Conservation (phyloP, 1,140 invertebrate genomes). For the Conus ventricosus region DNA sequence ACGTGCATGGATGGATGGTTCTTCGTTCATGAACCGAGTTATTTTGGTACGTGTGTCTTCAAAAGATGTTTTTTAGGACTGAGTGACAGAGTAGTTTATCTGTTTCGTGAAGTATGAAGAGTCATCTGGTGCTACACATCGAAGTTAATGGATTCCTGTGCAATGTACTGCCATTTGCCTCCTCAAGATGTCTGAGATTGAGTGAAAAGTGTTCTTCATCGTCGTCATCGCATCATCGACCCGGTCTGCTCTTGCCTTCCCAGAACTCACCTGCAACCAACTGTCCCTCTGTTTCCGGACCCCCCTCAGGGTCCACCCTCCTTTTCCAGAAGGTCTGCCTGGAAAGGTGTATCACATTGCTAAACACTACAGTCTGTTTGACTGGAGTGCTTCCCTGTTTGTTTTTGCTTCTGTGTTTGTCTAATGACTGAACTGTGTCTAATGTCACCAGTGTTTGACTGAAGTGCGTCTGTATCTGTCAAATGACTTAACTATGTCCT, state of each 20-base stretch:
- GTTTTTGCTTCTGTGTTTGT: neutral
- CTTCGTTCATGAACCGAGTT: neutral
- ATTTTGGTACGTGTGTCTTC: neutral
- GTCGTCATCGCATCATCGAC: conserved; percentile 14
- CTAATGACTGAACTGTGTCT: too few relatives aligned
- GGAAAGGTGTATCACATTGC: conserved; percentile 23
- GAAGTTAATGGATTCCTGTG: neutral
- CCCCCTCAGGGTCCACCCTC: conserved; percentile 58
- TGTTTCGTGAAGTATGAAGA: too few relatives aligned
- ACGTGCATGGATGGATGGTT: neutral
- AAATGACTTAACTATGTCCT: too few relatives aligned
- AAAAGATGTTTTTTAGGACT: neutral
- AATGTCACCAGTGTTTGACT: neutral
- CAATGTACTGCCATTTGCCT: neutral
- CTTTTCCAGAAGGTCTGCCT: conserved; percentile 41
- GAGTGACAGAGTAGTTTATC: too few relatives aligned
- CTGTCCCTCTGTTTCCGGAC: conserved; percentile 46
- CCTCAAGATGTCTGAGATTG: neutral
- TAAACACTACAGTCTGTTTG: neutral
- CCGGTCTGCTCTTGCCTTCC: conserved; percentile 11
- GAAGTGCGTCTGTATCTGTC: too few relatives aligned
- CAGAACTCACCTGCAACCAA: conserved; percentile 8
- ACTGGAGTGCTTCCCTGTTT: neutral
- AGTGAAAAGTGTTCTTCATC: neutral
- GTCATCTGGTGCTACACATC: conserved; percentile 25